Percentiles rank a stretch among this genome's conserved stretches.
Conservation (phyloP, 2,888 invertebrate genomes). For the Choristoneura rosaceana region DNA sequence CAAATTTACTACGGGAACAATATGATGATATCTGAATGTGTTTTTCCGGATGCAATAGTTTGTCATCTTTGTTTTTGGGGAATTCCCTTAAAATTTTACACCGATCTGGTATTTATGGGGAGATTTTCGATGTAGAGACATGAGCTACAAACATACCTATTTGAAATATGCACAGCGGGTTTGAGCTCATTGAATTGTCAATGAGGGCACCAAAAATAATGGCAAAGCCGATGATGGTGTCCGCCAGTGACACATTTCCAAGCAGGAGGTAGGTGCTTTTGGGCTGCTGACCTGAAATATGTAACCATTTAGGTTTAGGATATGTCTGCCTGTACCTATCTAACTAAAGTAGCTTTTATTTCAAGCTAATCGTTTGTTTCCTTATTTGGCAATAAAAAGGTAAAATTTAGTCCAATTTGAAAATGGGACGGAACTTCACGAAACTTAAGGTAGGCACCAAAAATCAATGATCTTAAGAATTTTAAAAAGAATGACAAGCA, state of each 20-base stretch:
- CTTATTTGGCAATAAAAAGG: too few species aligned
- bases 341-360: too few species aligned
- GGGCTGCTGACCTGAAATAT: slow-evolving; percentile 83
- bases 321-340: too few species aligned
- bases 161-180: slow-evolving; percentile 72
- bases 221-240: slow-evolving; percentile 86
- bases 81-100: neutral
- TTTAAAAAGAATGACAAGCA: too few species aligned
- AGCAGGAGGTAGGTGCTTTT: slow-evolving; percentile 87
- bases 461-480: too few species aligned
- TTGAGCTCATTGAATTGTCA: slow-evolving; percentile 63
- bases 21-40: neutral
- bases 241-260: slow-evolving; percentile 88
- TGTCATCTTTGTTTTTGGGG: neutral
- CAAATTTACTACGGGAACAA: neutral
- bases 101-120: neutral
- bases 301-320: neutral
- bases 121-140: too few species aligned
- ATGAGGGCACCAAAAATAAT: slow-evolving; percentile 81
- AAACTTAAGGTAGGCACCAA: too few species aligned
- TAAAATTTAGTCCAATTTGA: too few species aligned
- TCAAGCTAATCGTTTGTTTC: too few species aligned
- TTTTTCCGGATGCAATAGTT: neutral
- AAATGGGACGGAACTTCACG: too few species aligned
- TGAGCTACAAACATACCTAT: slow-evolving; percentile 61